Base-by-base conservation (phyloP, 2,113 vertebrate genomes). In the Calonectris borealis region DNA sequence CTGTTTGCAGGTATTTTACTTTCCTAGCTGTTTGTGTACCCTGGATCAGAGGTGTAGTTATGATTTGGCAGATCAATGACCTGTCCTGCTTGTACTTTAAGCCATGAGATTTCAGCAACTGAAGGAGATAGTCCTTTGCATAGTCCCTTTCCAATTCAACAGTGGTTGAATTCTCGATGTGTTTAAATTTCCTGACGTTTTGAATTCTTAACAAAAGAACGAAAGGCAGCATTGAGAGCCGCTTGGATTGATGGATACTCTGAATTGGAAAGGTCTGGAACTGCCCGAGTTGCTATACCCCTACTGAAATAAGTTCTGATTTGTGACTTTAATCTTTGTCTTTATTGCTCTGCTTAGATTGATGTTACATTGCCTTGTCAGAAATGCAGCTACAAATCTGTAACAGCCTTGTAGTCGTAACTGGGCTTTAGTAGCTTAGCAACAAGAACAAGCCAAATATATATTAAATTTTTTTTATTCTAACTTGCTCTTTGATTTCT, bases 341-440 rank as follows among this genome's bases (percentile, higher is more conserved):
- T 66, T 76, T 76, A 44, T 91, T 88, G 72, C 68, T 51, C 1
- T 69, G 70, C 65, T 70, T 60, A 51, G 32, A 44, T 51, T 55
- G 70, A 51, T 73, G 42, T 44, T 87, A 11, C 29, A 10, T 64
- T 89, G 48, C 26, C 44, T 48, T 92, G 69, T 82, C 73, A 81
- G 93, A 86, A 95, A 72, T 34, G 77, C 81, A 90, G 65, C 83
- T 83, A 76, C 65, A 86, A 83, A 88, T 91, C 73, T 81, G 0
- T 54, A 75, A 70, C 44, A 87, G 86, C 48, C 48, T 55, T n/a
- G 31, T 49, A 93, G 79, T 58, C 40, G 7, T 88, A 94, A 83
- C 44, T 51, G 40, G 70, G 60, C 65, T 95, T 93, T 81, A 86
- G 84, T 86, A 91, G 82, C 95, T 73, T 95, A 89, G 93, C 92